Base-by-base conservation (phyloP, 2,113 vertebrate species). In the Nicator chloris region DNA sequence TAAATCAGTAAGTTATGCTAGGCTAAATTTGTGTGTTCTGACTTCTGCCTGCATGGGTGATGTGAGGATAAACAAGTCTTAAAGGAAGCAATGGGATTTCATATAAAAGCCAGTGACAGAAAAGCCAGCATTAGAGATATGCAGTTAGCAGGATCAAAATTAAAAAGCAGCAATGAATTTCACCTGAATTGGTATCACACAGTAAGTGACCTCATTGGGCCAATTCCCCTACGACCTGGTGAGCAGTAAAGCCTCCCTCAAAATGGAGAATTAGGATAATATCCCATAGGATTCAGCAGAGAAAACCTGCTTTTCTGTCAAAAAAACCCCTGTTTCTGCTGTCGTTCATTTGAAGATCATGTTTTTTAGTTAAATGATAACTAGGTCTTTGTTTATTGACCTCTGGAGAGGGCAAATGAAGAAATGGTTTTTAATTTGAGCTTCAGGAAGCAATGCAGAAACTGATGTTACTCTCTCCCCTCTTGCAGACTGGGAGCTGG, bases 401-500 rank as follows among this genome's bases (percentile, higher is more conserved):
- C 15, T 18, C 8, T 63, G n/a, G 50, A 88, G 39, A 87, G 23
- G 11, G 37, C 64, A 79, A 42, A 87, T 49, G 53, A 56, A 78
- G 26, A 79, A 82, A 39, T 2, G 6, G 5, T 3, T 71, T 81
- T 77, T 65, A 65, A 71, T 78, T 27, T 77, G 60, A 66, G 28
- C 31, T 83, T 54, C 44, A 60, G 39, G 47, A 85, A 77, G 35
- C 69, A 88, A 54, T 51, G 24, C 24, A 69, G 65, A 49, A 45
- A 53, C 30, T 95, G 64, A 94, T 35, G 22, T 57, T 78, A 66
- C 11, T 86, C 22, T 95, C n/a, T 86, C 15, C 12, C 26, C 44
- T 75, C 72, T 93, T 93, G 57, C 92, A 97, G 97, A 96, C 26
- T 90, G 95, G 97, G 97, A 96, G 70, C 75, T 97, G 60, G 96